These are phyloP conservation scores for Cheilosia impressa DNA, from an alignment of 2,888 invertebrate species.

Conservation along the genomic window DNA sequence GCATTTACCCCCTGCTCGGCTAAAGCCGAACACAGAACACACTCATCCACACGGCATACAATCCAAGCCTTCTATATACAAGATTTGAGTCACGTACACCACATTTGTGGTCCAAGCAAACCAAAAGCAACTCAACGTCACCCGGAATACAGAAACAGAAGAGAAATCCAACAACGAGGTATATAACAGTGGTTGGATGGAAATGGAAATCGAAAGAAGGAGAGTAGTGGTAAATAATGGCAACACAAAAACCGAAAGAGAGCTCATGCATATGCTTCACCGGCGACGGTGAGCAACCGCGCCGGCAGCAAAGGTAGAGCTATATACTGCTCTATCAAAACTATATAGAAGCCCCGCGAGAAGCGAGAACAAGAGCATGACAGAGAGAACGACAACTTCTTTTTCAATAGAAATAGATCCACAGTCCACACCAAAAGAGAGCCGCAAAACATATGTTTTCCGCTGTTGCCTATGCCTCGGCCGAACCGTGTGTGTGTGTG, in stretches of 20 bases:
- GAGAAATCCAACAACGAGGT: conserved; percentile 57
- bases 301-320: no score
- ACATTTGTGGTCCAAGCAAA: conserved; percentile 65
- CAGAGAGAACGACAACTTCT: background rate
- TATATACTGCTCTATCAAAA: no score
- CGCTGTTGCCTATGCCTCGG: conserved; percentile 20
- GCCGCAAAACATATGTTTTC: conserved; percentile 67
- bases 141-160: conserved; percentile 30
- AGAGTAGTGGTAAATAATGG: background rate
- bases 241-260: background rate
- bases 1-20: conserved; percentile 56
- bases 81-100: conserved; percentile 75
- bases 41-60: background rate
- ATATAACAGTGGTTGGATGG: conserved; percentile 34
- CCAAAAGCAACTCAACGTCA: conserved; percentile 43
- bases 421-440: conserved; percentile 49
- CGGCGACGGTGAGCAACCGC: background rate
- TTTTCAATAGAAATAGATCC: background rate
- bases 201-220: background rate
- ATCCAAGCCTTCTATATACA: conserved; percentile 48
- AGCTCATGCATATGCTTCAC: background rate
- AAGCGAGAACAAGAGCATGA: background rate
- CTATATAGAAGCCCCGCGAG: no score
- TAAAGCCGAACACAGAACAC: conserved; percentile 4
- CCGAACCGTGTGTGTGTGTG: background rate